Evolutionary conservation across 1,140 invertebrate genomes (phyloP).

Genomic region (Linepithema humile): DNA sequence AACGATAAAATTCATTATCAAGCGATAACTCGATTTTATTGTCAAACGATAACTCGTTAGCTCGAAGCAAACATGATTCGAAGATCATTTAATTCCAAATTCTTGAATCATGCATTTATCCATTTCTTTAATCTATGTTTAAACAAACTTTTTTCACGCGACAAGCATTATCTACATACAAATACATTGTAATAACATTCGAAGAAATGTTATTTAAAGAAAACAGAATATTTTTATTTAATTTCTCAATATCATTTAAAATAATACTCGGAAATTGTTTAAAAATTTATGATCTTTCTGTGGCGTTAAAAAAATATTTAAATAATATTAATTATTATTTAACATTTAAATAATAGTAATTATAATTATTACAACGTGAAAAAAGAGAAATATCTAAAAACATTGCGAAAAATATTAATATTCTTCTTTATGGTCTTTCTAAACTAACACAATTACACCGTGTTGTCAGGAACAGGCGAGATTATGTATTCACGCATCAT

Average conservation of each 20-base stretch:
- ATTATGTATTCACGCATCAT: neutral
- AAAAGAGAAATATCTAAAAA: too few relatives aligned
- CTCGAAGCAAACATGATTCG: neutral
- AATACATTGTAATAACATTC: neutral
- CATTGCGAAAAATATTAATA: too few relatives aligned
- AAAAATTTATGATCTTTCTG: neutral
- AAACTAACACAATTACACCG: too few relatives aligned
- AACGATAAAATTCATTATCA: conserved; percentile 17
- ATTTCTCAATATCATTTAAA: neutral
- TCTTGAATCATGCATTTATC: neutral
- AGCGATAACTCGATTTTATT: neutral
- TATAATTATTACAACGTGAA: too few relatives aligned
- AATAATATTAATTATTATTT: too few relatives aligned
- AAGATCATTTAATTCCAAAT: neutral
- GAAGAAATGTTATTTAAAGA: neutral
- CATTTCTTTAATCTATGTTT: too few relatives aligned
- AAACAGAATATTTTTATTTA: neutral
- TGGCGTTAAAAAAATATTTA: too few relatives aligned
- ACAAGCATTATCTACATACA: neutral
- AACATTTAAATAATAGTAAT: too few relatives aligned
- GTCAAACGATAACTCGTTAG: neutral
- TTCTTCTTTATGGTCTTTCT: too few relatives aligned
- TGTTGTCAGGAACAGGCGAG: too few relatives aligned
- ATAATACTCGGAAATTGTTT: neutral
- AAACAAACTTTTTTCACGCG: neutral